These are phyloP conservation scores for Pinna nobilis DNA, from an alignment of 1,140 invertebrate genomes.

Conservation along the genomic window DNA sequence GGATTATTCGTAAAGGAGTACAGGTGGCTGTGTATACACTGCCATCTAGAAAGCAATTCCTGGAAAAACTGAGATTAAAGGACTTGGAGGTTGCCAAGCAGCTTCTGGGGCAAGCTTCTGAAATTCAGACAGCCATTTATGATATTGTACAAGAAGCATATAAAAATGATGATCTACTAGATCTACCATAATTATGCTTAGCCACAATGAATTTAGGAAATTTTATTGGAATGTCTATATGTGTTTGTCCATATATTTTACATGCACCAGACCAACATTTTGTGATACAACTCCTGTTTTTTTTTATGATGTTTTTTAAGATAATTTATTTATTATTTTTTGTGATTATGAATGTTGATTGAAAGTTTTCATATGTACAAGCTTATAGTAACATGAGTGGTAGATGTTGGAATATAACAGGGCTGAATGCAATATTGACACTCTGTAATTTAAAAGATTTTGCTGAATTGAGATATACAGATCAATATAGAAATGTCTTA, in stretches of 20 bases:
- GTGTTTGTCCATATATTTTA: neutral
- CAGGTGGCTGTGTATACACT: conserved; percentile 90
- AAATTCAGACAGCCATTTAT: conserved; percentile 18
- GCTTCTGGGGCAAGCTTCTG: conserved; percentile 25
- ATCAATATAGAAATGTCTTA: no score
- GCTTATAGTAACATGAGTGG: no score
- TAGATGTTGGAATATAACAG: no score
- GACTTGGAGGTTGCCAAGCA: conserved; percentile 40
- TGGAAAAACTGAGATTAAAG: conserved; percentile 47
- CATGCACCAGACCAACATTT: neutral
- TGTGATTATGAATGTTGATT: neutral
- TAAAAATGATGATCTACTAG: conserved; percentile 28
- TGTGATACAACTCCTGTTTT: neutral
- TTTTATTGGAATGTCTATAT: neutral
- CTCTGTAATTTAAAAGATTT: no score
- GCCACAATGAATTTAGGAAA: neutral
- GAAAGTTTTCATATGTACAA: no score
- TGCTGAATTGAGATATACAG: no score
- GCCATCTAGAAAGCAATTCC: conserved; percentile 78
- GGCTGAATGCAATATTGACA: no score
- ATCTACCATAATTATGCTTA: conserved; percentile 80
- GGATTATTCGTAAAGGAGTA: conserved; percentile 81
- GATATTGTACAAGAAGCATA: conserved; percentile 28
- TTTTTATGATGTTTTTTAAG: neutral
- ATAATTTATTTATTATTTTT: neutral